phyloP scores from a whole-genome alignment of 2,113 vertebrate genomes.

The Hyperoodon ampullatus region DNA sequence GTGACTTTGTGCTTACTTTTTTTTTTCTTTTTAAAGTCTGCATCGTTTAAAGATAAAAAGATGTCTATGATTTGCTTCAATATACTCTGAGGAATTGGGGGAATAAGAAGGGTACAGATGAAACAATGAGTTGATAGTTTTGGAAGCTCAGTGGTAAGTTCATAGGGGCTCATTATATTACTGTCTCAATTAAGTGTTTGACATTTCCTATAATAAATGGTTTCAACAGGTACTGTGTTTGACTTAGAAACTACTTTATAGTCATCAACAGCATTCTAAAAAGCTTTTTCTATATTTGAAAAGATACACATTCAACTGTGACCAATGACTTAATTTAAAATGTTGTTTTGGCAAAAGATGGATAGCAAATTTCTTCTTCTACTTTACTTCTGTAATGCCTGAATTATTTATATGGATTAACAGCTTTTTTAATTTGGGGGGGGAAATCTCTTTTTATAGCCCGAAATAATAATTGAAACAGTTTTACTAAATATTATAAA shows the following conservation, averaged over 20 bases:
- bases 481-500: conserved; percentile 29
- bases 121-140: not conserved
- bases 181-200: not conserved
- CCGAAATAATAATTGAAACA: conserved; percentile 3
- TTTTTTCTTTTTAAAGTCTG: not conserved
- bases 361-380: conserved; percentile 24
- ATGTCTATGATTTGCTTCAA: conserved; percentile 22
- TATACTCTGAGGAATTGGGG: not conserved
- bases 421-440: not conserved
- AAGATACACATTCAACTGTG: not conserved
- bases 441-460: not conserved
- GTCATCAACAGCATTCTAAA: conserved; percentile 11
- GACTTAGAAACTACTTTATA: conserved; percentile 35
- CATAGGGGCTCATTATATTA: not conserved
- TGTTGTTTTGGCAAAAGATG: not conserved
- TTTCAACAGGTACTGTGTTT: not conserved
- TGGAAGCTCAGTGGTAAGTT: not conserved
- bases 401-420: conserved; percentile 1
- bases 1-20: not conserved
- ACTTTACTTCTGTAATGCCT: not conserved
- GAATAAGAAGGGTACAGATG: not conserved
- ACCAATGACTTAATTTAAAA: conserved; percentile 35
- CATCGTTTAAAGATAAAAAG: not conserved
- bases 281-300: not conserved
- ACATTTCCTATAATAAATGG: conserved; percentile 14